Percentiles rank a stretch among this genome's conserved stretches.
Conservation (phyloP, 1,140 invertebrate genomes). For the Cecropterus lyciades region DNA sequence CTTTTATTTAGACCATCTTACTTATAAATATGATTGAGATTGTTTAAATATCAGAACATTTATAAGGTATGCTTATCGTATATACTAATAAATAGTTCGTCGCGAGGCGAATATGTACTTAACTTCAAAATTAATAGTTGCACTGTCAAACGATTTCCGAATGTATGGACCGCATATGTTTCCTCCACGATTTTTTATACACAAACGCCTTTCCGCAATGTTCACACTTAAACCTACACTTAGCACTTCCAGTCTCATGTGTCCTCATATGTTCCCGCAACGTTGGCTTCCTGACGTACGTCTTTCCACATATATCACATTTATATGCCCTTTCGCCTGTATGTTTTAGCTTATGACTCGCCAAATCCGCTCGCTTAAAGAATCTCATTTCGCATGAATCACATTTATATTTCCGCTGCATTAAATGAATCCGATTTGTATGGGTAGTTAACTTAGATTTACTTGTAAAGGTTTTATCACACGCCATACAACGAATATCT, state of each 20-base stretch:
- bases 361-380: constrained; percentile 9
- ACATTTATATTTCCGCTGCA: constrained; percentile 22
- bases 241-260: constrained; percentile 57
- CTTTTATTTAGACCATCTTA: no score
- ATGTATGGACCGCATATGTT: constrained; percentile 34
- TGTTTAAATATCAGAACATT: no score
- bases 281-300: background rate
- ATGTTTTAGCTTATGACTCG: constrained; percentile 26
- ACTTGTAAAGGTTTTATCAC: constrained; percentile 40
- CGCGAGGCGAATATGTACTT: no score
- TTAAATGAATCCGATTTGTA: constrained; percentile 22
- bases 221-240: constrained; percentile 59
- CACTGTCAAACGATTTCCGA: background rate
- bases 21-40: no score
- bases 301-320: constrained; percentile 21
- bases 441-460: constrained; percentile 24
- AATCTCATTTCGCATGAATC: constrained; percentile 19
- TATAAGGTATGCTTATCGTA: no score
- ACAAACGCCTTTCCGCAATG: constrained; percentile 66
- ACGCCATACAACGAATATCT: constrained; percentile 43
- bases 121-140: background rate
- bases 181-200: constrained; percentile 25
- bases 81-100: no score
- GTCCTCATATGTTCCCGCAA: constrained; percentile 65
- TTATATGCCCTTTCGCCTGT: constrained; percentile 24